Percentiles rank a stretch among this genome's conserved stretches.
These are phyloP conservation scores for Bungarus multicinctus DNA, from an alignment of 2,113 vertebrate genomes.

Conservation along the genomic window DNA sequence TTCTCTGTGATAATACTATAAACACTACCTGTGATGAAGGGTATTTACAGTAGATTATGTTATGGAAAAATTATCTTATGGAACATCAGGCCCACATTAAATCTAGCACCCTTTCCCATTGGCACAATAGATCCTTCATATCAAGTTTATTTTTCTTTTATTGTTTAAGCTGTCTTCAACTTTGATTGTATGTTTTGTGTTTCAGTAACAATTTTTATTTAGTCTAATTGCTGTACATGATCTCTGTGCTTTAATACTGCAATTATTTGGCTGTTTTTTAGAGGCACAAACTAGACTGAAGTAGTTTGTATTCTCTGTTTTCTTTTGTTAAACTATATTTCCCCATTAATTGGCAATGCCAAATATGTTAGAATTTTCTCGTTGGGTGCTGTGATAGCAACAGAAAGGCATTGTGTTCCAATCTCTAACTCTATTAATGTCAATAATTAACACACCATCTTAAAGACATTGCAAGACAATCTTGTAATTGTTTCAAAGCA, in stretches of 20 bases:
- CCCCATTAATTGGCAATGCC: constrained; percentile 3
- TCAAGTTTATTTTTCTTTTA: not conserved
- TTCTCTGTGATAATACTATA: not conserved
- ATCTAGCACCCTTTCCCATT: not conserved
- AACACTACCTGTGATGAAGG: too few relatives aligned
- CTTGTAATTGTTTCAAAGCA: constrained; percentile 15
- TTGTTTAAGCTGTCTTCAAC: constrained; percentile 12
- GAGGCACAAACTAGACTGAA: not conserved
- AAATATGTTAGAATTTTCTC: constrained; percentile 24
- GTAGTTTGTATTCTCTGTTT: constrained; percentile 5
- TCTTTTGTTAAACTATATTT: constrained; percentile 23
- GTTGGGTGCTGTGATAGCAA: constrained; percentile 13
- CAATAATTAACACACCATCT: constrained; percentile 24
- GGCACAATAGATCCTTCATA: not conserved
- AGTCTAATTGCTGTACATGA: constrained; percentile 5
- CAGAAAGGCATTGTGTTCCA: constrained; percentile 16
- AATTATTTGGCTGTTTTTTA: constrained; percentile 27
- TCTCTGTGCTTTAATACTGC: constrained; percentile 23
- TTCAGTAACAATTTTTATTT: constrained; percentile 25
- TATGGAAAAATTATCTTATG: not conserved
- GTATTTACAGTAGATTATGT: not conserved
- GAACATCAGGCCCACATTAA: not conserved
- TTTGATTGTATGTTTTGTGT: constrained; percentile 28
- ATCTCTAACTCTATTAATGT: constrained; percentile 6
- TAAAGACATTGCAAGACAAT: constrained; percentile 4